Conservation (phyloP, 2,113 vertebrate species). For the Trochalopteron elliotii region DNA sequence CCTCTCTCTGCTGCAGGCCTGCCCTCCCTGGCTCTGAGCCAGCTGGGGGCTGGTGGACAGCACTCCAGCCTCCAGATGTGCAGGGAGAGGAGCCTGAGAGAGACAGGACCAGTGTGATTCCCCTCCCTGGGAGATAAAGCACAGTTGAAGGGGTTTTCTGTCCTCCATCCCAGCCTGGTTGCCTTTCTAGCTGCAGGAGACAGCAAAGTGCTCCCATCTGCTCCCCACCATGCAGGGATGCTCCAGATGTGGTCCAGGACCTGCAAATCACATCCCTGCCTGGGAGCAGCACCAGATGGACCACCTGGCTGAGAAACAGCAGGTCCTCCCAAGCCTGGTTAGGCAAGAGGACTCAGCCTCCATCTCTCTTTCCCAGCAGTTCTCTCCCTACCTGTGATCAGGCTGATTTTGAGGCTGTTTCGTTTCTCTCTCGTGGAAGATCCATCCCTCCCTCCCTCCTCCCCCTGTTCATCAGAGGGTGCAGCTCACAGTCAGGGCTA, state of each 20-base stretch:
- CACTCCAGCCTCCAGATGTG: not conserved
- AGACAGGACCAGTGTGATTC: not conserved
- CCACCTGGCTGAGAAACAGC: conserved; percentile 42
- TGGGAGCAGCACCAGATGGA: conserved; percentile 49
- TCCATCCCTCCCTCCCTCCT: not conserved
- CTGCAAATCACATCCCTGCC: conserved; percentile 44
- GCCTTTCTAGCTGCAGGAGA: not conserved
- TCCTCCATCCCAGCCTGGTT: not conserved
- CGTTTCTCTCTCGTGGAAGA: not conserved
- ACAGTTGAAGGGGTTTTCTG: not conserved
- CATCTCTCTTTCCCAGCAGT: not conserved
- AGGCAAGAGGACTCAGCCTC: conserved; percentile 9
- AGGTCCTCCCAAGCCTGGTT: conserved; percentile 42
- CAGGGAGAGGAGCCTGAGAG: not conserved
- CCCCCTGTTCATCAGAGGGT: not conserved
- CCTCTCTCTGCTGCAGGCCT: not conserved
- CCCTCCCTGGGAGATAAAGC: not conserved
- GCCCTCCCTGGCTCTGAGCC: not conserved
- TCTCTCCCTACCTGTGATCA: not conserved
- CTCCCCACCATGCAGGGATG: not conserved
- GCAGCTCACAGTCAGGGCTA: not conserved
- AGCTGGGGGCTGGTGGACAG: not conserved
- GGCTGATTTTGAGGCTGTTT: not conserved
- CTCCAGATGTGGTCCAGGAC: conserved; percentile 2
- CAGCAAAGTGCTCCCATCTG: conserved; percentile 6